phyloP scores from a whole-genome alignment of 2,888 invertebrate species.

The Desoria tigrina region DNA sequence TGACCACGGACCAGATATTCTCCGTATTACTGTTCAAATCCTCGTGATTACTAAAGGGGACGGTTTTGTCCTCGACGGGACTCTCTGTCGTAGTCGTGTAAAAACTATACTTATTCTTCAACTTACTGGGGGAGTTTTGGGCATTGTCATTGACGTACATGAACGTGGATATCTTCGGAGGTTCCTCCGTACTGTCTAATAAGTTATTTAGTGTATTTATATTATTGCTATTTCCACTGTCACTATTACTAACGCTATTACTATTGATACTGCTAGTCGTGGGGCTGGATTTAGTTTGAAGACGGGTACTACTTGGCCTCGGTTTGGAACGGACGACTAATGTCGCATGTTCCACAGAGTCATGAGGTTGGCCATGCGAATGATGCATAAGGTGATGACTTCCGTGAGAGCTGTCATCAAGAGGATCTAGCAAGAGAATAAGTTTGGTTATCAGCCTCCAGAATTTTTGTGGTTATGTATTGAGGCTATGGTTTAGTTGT shows the following conservation, averaged over 20 bases:
- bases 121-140: slow-evolving; percentile 3
- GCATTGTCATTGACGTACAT: slow-evolving; percentile 42
- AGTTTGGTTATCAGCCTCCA: no score
- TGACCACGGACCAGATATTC: slow-evolving; percentile 49
- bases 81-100: neutral
- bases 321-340: slow-evolving; percentile 4
- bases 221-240: neutral
- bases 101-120: slow-evolving; percentile 2
- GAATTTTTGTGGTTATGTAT: no score
- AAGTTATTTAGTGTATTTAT: neutral
- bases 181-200: slow-evolving; percentile 37
- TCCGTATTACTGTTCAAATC: slow-evolving; percentile 44
- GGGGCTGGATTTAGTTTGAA: neutral
- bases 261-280: neutral
- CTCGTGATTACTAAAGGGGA: slow-evolving; percentile 22
- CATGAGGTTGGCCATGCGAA: slow-evolving; percentile 52
- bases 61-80: slow-evolving; percentile 10
- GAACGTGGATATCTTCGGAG: slow-evolving; percentile 51
- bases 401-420: slow-evolving; percentile 48
- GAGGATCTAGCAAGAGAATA: no score
- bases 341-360: slow-evolving; percentile 47
- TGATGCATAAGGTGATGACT: slow-evolving; percentile 48
- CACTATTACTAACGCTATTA: neutral
- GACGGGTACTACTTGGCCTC: slow-evolving; percentile 18
- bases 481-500: no score